Conservation (phyloP, 2,888 invertebrate species). For the Pandemis corylana region DNA sequence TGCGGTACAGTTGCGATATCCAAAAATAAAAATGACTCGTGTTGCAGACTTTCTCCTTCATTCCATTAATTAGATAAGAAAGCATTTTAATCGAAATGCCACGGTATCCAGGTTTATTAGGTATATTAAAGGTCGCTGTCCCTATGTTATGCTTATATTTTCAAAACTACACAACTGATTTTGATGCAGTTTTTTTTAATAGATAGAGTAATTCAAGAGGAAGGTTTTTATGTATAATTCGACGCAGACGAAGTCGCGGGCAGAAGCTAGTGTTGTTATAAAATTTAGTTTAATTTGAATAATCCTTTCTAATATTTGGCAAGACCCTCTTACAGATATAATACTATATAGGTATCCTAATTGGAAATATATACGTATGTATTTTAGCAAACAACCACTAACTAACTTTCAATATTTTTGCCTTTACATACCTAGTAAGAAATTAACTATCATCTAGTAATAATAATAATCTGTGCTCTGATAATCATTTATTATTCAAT, state of each 20-base stretch:
- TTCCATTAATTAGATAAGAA: constrained; percentile 36
- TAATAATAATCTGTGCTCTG: background rate
- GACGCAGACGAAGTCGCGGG: too few species aligned
- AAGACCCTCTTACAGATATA: background rate
- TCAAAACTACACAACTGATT: too few species aligned
- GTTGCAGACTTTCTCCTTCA: constrained; percentile 30
- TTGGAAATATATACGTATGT: too few species aligned
- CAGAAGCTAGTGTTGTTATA: background rate
- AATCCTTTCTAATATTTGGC: background rate
- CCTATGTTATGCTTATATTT: too few species aligned
- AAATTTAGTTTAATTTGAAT: background rate
- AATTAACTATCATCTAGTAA: too few species aligned
- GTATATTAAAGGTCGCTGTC: background rate
- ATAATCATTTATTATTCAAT: background rate
- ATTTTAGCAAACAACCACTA: too few species aligned
- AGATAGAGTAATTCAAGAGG: too few species aligned
- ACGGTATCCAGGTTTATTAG: constrained; percentile 19
- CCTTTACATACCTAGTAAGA: too few species aligned
- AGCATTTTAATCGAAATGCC: constrained; percentile 4
- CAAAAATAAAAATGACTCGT: constrained; percentile 30
- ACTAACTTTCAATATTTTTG: too few species aligned
- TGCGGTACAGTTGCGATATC: constrained; percentile 23
- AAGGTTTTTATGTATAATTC: too few species aligned
- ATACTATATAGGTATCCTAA: too few species aligned
- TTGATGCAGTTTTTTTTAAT: too few species aligned